Base-by-base conservation (phyloP, 2,888 invertebrate genomes). In the Eustalomyia histrio region DNA sequence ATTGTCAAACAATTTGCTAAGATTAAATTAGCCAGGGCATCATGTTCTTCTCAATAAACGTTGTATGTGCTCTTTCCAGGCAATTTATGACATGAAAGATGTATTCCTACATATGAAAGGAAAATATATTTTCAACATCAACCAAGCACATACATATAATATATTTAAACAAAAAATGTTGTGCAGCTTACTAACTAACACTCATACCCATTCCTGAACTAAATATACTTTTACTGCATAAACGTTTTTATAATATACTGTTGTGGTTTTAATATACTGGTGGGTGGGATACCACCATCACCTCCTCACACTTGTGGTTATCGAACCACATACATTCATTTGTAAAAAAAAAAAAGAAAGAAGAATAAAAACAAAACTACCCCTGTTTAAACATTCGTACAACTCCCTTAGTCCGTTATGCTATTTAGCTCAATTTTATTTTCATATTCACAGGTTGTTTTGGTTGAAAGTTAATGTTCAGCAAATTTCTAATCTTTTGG, bases 1-100 rank as follows among this genome's bases (percentile, higher is more conserved):
- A 90, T 89, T 90, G 90, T 87, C 86, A 85, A 88, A 87, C 90
- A 90, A 90, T 90, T 90, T 90, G 89, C 88, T 86, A 87, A 87
- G 89, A 90, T 90, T 90, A 90, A 90, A 90, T 90, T 89, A 89
- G 89, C 90, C 86, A 85, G 85, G 86, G 85, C 87, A 86, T 86
- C 84, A 67, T 76, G 53, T 63, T 58, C 18, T 63, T 58, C 18
- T 68, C 43, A 47, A 47, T n/a, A n/a, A 3, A n/a, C 43, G 29
- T 2, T 3, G 24, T 29, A 29, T 29, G 7, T 6, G 29, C 29
- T 29, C 29, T 29, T 47, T 8, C 39, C 39, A 61, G 35, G 43
- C 14, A n/a, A 43, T 61, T 9, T 29, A n/a, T 21, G 35, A 6
- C 5, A 47, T 47, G 5, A 47, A 47, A 47, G 12, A 16, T 47